Percentiles rank a stretch among this genome's conserved stretches.
These are phyloP conservation scores for Branchipolynoe longqiensis DNA, from an alignment of 2,888 invertebrate genomes.

Conservation along the genomic window DNA sequence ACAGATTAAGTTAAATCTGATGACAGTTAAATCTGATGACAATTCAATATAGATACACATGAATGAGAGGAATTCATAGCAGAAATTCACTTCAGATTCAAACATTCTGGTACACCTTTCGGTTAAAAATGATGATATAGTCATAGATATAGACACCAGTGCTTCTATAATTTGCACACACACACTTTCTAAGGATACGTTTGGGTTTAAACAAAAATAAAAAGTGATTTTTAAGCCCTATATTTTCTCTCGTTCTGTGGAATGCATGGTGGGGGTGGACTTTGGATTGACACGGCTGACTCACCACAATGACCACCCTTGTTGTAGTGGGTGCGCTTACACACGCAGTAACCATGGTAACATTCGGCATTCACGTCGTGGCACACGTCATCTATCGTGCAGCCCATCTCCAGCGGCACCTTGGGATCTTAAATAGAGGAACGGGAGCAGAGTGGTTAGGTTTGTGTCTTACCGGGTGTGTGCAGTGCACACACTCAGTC, in stretches of 20 bases:
- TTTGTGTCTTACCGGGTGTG: too few relatives aligned
- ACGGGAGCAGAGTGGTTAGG: too few relatives aligned
- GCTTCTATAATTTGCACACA: not conserved
- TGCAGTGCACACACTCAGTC: too few relatives aligned
- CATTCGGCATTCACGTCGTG: slow-evolving; percentile 62
- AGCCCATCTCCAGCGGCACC: slow-evolving; percentile 57
- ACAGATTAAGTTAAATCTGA: too few relatives aligned
- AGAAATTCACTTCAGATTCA: too few relatives aligned
- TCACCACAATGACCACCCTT: slow-evolving; percentile 47
- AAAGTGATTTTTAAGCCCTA: not conserved
- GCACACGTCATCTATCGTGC: slow-evolving; percentile 61
- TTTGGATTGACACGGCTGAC: too few relatives aligned
- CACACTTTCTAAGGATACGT: not conserved
- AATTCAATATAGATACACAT: too few relatives aligned
- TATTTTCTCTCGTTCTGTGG: not conserved
- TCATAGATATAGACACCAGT: not conserved
- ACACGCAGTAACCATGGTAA: slow-evolving; percentile 61
- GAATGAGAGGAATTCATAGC: too few relatives aligned
- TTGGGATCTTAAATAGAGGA: slow-evolving; percentile 37
- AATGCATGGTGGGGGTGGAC: not conserved
- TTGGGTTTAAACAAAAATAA: not conserved
- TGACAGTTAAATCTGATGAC: too few relatives aligned
- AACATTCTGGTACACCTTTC: too few relatives aligned
- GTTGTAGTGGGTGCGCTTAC: slow-evolving; percentile 54
- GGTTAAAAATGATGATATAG: too few relatives aligned